Conservation (phyloP, 2,888 invertebrate genomes). For the Leptinotarsa tumamoca region DNA sequence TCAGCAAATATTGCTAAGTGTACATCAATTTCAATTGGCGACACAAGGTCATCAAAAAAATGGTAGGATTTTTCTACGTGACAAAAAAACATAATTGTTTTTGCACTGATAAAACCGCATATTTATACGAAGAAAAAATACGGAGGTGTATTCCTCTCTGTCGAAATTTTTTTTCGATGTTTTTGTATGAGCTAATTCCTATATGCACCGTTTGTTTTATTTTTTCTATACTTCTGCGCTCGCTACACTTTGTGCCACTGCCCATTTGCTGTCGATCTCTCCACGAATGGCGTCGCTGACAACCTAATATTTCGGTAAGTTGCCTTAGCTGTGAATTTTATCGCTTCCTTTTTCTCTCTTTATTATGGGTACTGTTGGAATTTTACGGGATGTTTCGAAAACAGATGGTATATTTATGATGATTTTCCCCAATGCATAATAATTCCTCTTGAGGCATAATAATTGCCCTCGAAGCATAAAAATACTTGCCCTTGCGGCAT, state of each 20-base stretch:
- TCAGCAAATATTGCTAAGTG: too few relatives aligned
- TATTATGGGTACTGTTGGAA: slow-evolving; percentile 38
- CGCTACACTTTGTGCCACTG: slow-evolving; percentile 67
- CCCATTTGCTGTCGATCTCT: slow-evolving; percentile 62
- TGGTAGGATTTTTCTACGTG: too few relatives aligned
- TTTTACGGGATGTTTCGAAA: slow-evolving; percentile 7
- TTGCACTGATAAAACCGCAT: slow-evolving; percentile 31
- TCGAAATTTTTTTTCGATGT: slow-evolving; percentile 47
- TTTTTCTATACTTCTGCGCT: slow-evolving; percentile 68
- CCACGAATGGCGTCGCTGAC: slow-evolving; percentile 56
- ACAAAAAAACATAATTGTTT: slow-evolving; percentile 12
- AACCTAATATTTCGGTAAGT: slow-evolving; percentile 64
- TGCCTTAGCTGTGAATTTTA: slow-evolving; percentile 51
- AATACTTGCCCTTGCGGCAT: too few relatives aligned
- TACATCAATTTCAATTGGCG: too few relatives aligned
- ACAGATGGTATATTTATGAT: background rate
- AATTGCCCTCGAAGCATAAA: too few relatives aligned
- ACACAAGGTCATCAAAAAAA: background rate
- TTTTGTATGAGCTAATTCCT: slow-evolving; percentile 63
- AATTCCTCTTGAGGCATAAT: too few relatives aligned
- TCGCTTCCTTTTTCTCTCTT: slow-evolving; percentile 27
- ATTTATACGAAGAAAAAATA: slow-evolving; percentile 21
- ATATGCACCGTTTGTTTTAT: slow-evolving; percentile 68
- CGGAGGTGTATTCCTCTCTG: slow-evolving; percentile 18
- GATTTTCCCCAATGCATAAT: background rate